Conservation (phyloP, 2,888 invertebrate species). For the Megalurothrips usitatus region DNA sequence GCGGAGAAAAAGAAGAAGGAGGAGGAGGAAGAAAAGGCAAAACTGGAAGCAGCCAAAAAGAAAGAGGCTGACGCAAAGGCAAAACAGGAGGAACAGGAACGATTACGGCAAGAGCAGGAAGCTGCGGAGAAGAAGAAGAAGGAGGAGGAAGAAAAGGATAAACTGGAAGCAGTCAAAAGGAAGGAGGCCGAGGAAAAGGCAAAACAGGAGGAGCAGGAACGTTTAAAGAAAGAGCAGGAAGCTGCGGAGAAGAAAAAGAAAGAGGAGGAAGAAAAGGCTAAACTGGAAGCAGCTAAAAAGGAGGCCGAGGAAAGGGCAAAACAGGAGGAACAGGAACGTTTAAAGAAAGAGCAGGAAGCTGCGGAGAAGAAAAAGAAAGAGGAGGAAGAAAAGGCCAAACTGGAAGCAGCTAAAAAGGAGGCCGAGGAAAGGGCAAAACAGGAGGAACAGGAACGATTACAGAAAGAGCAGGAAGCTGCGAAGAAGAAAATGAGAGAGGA, state of each 20-base stretch:
- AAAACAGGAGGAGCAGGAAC: background rate
- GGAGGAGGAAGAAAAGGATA: slow-evolving; percentile 8
- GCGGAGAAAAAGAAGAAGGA: slow-evolving; percentile 27
- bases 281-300: background rate
- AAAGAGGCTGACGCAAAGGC: slow-evolving; percentile 1
- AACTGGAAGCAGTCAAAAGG: slow-evolving; percentile 27
- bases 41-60: slow-evolving; percentile 27
- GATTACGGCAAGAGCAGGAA: slow-evolving; percentile 33
- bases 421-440: slow-evolving; percentile 34
- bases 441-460: slow-evolving; percentile 31
- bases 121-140: slow-evolving; percentile 33
- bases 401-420: slow-evolving; percentile 33
- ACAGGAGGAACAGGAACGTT: slow-evolving; percentile 35
- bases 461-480: background rate
- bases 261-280: background rate
- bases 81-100: slow-evolving; percentile 8
- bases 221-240: slow-evolving; percentile 31
- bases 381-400: slow-evolving; percentile 28
- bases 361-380: slow-evolving; percentile 36
- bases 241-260: slow-evolving; percentile 30
- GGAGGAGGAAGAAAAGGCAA: slow-evolving; percentile 29
- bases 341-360: slow-evolving; percentile 35
- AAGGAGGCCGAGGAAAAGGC: slow-evolving; percentile 32
- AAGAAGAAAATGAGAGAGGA: background rate
- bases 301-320: slow-evolving; percentile 33